Evolutionary conservation across 2,797 vertebrate genomes (phyloP), one percentile per base, ranked within the genome.

Genomic region (Botia almorhae): DNA sequence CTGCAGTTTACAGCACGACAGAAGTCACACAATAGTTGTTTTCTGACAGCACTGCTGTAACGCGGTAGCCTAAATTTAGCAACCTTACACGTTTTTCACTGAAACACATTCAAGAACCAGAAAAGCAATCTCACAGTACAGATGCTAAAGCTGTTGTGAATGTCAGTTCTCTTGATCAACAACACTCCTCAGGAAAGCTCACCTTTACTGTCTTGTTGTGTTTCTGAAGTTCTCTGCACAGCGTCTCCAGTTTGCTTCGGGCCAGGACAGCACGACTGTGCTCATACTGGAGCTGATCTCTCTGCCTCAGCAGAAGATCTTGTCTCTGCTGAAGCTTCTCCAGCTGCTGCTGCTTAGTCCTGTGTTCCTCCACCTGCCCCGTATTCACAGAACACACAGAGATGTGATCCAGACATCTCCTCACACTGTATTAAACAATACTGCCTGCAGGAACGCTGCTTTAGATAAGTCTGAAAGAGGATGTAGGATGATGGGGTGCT

Each of bases 221-320:
- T n/a, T 90, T 91, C 86, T 98, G 96, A 79, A 98, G 93, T 61
- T 99, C 97, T 8, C 93, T 90, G 85, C 97, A 99, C 68, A 99
- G 93, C 46, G 86, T 88, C 89, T 98, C 98, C 1, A 99, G 93
- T 74, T 96, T 93, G 88, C 94, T 93, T 21, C 96, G 95, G 46
- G 97, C 96, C 0, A 95, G 91, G 50, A 93, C 67, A 23, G 94
- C 94, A 87, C 90, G 87, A 88, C 92, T 95, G 56, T 94, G 92
- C 63, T 97, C 96, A 0, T 92, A 91, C 90, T 96, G 96, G 83
- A 97, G 89, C 80, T 94, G 95, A 87, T 96, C 94, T 75, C 91
- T 94, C 84, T 97, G 95, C 53, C 96, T 96, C 84, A 91, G 89
- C 81, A 95, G 83, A 64, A 93, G 83, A 0, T 82, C 83, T 81